Percentiles rank a stretch among this genome's conserved stretches.
Evolutionary conservation across 2,113 vertebrate species (phyloP).

Genomic region (Paradisaea rubra): DNA sequence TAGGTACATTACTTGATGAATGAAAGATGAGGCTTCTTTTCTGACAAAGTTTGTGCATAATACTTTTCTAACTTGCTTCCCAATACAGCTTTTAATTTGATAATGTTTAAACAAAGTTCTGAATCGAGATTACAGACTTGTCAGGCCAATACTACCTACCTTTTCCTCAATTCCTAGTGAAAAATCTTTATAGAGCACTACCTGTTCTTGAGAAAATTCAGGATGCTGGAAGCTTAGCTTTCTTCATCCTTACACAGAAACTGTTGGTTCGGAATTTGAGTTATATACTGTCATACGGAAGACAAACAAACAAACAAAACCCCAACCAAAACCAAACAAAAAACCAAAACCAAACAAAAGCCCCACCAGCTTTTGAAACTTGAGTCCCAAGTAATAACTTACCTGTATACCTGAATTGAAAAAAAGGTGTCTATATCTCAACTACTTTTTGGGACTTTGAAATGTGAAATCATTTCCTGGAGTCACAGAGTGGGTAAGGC

Average conservation of each 20-base stretch:
- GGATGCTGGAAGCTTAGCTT: background rate
- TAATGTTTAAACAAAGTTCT: background rate
- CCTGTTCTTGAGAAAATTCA: background rate
- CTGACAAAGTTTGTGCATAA: background rate
- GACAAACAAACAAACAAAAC: background rate
- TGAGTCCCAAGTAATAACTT: background rate
- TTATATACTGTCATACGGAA: background rate
- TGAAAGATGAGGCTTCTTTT: background rate
- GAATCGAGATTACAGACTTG: background rate
- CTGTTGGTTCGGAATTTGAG: background rate
- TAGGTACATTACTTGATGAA: slow-evolving; percentile 24
- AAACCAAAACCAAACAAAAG: background rate
- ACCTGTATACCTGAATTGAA: background rate
- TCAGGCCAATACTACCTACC: background rate
- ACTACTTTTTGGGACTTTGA: background rate
- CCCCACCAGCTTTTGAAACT: background rate
- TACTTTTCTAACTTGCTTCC: background rate
- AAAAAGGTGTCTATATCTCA: background rate
- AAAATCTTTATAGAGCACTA: background rate
- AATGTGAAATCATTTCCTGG: background rate
- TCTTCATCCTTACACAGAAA: background rate
- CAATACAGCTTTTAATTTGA: background rate
- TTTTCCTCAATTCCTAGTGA: background rate
- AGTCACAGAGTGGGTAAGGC: background rate
- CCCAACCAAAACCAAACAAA: background rate